These are phyloP conservation scores for Rissa tridactyla DNA, from an alignment of 2,113 vertebrate genomes.

Conservation along the genomic window DNA sequence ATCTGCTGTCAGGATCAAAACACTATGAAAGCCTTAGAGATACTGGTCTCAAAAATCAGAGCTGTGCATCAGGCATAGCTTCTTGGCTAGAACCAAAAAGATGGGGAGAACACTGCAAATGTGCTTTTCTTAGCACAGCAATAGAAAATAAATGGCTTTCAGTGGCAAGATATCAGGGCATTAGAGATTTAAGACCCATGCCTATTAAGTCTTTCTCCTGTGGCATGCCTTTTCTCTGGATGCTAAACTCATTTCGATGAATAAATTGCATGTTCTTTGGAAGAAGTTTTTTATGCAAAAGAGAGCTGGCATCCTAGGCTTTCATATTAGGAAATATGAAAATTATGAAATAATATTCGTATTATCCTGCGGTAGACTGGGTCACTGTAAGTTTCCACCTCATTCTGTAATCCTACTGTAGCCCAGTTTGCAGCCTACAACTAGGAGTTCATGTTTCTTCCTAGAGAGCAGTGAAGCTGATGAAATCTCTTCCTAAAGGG, in stretches of 20 bases:
- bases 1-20: neutral
- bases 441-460: neutral
- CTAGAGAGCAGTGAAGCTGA: neutral
- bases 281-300: neutral
- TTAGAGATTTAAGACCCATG: neutral
- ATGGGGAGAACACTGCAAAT: neutral
- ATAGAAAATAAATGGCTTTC: neutral
- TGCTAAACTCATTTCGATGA: neutral
- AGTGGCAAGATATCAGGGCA: neutral
- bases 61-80: neutral
- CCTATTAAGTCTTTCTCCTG: neutral
- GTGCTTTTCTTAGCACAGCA: neutral
- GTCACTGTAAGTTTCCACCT: neutral
- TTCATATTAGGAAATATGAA: neutral
- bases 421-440: neutral
- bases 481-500: neutral
- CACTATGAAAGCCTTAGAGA: neutral
- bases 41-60: neutral
- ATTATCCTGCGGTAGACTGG: neutral
- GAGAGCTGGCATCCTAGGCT: neutral
- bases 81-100: neutral
- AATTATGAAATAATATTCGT: neutral
- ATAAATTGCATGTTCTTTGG: neutral
- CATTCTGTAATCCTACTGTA: neutral
- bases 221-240: neutral